phyloP scores from a whole-genome alignment of 2,888 invertebrate genomes.

The Thyatira batis region DNA sequence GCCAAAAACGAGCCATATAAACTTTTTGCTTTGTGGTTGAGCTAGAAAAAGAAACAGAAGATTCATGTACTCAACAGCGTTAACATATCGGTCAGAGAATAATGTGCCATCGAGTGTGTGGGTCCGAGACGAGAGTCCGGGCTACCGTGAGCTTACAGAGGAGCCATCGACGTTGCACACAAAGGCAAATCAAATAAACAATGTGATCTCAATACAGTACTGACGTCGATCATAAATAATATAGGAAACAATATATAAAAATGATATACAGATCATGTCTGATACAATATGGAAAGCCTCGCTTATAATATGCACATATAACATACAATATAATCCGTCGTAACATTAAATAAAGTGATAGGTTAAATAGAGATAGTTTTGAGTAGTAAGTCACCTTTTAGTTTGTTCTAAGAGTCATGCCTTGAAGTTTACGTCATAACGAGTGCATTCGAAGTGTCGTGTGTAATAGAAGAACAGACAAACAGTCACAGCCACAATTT shows the following conservation, averaged over 20 bases:
- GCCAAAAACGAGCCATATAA: constrained; percentile 81
- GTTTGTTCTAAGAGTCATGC: constrained; percentile 67
- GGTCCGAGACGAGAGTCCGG: constrained; percentile 12
- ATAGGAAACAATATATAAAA: constrained; percentile 37
- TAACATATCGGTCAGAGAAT: constrained; percentile 34
- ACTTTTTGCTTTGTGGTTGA: constrained; percentile 79
- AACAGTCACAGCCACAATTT: constrained; percentile 79
- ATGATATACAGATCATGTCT: constrained; percentile 49
- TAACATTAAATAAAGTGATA: constrained; percentile 60
- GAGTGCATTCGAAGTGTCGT: constrained; percentile 54
- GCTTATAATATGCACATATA: constrained; percentile 63
- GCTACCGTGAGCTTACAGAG: constrained; percentile 16
- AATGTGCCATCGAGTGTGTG: constrained; percentile 21
- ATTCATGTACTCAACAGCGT: constrained; percentile 65
- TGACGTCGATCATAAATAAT: constrained; percentile 41
- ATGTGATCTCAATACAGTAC: constrained; percentile 48
- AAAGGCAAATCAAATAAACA: constrained; percentile 63
- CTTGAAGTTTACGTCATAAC: constrained; percentile 35
- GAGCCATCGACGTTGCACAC: constrained; percentile 31
- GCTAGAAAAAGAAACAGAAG: constrained; percentile 77
- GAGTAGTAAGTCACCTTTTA: constrained; percentile 88
- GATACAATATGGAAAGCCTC: constrained; percentile 71
- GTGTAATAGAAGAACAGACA: constrained; percentile 40
- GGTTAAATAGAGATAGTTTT: constrained; percentile 81
- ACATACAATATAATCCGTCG: constrained; percentile 55